Evolutionary conservation across 2,113 vertebrate genomes (phyloP).

Genomic region (Corythornis madagascariensis): DNA sequence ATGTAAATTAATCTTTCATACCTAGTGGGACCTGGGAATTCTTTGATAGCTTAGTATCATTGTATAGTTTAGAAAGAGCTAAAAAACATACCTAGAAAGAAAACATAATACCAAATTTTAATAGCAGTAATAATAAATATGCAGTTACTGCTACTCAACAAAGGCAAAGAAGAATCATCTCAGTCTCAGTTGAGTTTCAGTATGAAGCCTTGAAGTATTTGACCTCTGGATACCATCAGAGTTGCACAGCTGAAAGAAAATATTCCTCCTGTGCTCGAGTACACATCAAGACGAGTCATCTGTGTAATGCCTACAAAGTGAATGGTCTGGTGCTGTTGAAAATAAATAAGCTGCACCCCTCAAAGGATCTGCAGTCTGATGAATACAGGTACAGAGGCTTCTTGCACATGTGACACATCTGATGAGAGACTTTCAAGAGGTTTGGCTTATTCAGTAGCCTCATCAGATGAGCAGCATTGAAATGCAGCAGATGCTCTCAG

Average conservation of each 20-base stretch:
- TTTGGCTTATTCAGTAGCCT: background rate
- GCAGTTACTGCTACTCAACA: background rate
- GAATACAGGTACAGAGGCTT: background rate
- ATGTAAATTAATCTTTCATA: constrained; percentile 50
- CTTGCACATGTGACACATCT: background rate
- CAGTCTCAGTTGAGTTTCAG: background rate
- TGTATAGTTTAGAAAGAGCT: background rate
- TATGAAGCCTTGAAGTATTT: background rate
- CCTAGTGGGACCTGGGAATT: background rate
- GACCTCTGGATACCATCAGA: background rate
- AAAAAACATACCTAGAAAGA: background rate
- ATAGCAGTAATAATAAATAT: background rate
- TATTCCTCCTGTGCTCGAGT: background rate
- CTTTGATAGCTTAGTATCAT: background rate
- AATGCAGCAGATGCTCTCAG: background rate
- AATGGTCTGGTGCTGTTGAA: background rate
- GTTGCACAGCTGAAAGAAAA: background rate
- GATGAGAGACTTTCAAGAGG: background rate
- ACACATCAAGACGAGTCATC: background rate
- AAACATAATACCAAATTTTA: background rate
- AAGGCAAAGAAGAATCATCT: background rate
- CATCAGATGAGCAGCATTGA: background rate
- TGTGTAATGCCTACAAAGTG: background rate
- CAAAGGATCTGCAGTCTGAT: background rate
- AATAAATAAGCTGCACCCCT: background rate